Base-by-base conservation (phyloP, 2,888 invertebrate genomes). In the Prosopocoilus inquinatus region DNA sequence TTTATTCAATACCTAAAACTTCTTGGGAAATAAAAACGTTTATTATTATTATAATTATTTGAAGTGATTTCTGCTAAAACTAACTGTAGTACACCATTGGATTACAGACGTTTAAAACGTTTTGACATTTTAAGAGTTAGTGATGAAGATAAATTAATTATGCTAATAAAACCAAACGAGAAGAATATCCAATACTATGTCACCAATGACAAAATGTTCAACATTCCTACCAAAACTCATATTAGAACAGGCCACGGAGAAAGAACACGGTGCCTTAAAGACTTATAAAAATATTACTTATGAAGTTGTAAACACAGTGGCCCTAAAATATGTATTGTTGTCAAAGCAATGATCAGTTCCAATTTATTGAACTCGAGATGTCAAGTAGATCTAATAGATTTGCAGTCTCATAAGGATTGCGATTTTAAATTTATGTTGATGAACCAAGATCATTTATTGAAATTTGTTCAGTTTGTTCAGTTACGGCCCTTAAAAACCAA, bases 231-330 rank as follows among this genome's bases (percentile, higher is more conserved):
- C 52, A 66, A 62, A 62, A 62, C n/a, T n/a, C n/a, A n/a, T n/a
- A n/a, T 56, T 20, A 58, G 62, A 60, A 70, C 50, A 59, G 66
- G 68, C 57, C 62, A 69, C 52, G 67, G 66, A 60, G 67, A 66
- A 60, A 65, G 63, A 61, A 64, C 62, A 36, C 36, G 12, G n/a
- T n/a, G n/a, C n/a, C n/a, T n/a, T n/a, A n/a, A n/a, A n/a, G n/a
- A n/a, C n/a, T n/a, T 36, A 36, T 12, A 3, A 36, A 11, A 4
- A 36, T 4, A 3, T 36, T 2, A 36, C 4, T 2, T 36, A 36
- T 3, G 4, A 11, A 11, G 2, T 3, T 36, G 36, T 34, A 34
- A 36, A 36, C 36, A 36, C 36, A 34, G 36, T 36, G 12, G 1
- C 4, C n/a, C 12, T 36, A 46, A 20, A 46, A 46, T n/a, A n/a